Conservation (phyloP, 2,888 invertebrate genomes). For the Macrophya annulata region DNA sequence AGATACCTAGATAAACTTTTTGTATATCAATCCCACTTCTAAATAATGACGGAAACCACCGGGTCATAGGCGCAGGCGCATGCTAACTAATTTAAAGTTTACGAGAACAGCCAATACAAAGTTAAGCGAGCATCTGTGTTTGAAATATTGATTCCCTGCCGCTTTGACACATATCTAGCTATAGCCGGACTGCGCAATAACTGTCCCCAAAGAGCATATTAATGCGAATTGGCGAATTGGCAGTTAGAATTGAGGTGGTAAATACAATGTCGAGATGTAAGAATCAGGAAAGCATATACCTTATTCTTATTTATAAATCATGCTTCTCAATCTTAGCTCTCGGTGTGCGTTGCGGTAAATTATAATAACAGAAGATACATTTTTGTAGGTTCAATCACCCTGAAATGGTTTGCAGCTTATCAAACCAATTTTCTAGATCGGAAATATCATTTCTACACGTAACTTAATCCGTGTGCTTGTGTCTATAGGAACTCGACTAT, state of each 20-base stretch:
- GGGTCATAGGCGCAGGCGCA: too few relatives aligned
- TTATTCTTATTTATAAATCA: neutral
- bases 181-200: constrained; percentile 1
- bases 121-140: neutral
- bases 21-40: too few relatives aligned
- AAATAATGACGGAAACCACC: too few relatives aligned
- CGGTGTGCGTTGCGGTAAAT: too few relatives aligned
- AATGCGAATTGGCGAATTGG: neutral
- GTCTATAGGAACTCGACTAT: neutral
- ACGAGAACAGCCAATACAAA: neutral
- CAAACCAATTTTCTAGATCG: neutral
- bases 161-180: constrained; percentile 11
- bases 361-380: too few relatives aligned
- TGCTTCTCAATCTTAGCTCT: neutral
- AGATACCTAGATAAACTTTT: neutral
- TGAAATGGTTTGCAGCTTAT: neutral
- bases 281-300: neutral
- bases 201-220: neutral
- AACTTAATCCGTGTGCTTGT: neutral
- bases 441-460: neutral
- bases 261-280: neutral
- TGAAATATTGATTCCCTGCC: constrained; percentile 16
- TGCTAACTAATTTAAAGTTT: neutral
- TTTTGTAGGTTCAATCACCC: too few relatives aligned
- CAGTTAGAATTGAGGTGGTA: neutral